Base-by-base conservation (phyloP, 2,797 vertebrate species). In the Carcharodon carcharias region DNA sequence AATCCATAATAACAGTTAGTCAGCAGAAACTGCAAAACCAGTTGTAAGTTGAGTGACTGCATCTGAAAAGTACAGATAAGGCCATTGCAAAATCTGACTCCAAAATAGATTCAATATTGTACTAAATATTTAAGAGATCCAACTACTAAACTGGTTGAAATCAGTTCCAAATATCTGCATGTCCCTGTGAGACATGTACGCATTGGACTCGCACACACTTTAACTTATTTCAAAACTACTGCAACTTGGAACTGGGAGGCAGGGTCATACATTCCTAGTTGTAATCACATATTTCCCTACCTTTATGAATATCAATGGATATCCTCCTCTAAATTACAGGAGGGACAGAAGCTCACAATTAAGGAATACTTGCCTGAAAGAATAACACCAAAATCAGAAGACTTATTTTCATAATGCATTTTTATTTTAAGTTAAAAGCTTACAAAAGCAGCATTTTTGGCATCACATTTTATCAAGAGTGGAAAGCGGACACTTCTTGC, bases 401-500 rank as follows among this genome's bases (percentile, higher is more conserved):
- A 35, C 5, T 56, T 50, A 73, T 71, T 65, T 94, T 94, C 92
- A 69, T 69, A 45, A 67, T 45, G n/a, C 94, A 91, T 58, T 95
- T 95, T 95, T 95, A 95, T 95, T 95, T 95, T 54, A 45, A 69
- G 26, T 73, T 95, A 95, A 95, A 95, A 73, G 94, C 45, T 45
- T 73, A 95, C 67, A 95, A 95, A 95, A 95, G 11, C 94, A 95
- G 45, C 14, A 54, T 50, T 85, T 91, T 71, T 95, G 45, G n/a
- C 94, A 50, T 54, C 54, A 69, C 3, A 69, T 45, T 73, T 95
- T 69, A 69, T 69, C 67, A 93, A 67, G 61, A 67, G 40, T 65
- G 40, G 18, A 45, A 93, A 93, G 61, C 63, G 67, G 6, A 73
- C 23, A 71, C 45, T 95, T 71, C 16, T 35, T 69, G 35, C 23